Base-by-base conservation (phyloP, 2,113 vertebrate genomes). In the Gobiocypris rarus region DNA sequence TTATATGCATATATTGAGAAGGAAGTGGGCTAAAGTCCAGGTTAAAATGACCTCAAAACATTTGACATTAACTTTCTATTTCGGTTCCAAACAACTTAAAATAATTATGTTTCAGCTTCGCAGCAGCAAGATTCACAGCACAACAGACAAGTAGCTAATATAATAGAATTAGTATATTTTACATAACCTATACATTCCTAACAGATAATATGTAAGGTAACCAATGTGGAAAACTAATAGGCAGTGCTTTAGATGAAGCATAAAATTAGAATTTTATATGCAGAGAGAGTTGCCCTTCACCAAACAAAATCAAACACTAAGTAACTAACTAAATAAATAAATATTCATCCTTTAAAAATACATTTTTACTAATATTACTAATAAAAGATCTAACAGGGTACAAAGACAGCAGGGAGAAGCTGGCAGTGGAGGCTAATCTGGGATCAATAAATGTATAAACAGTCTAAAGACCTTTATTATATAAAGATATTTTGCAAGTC, bases 51-150 rank as follows among this genome's bases (percentile, higher is more conserved):
- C 58, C 31, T 38, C 24, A 26, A 61, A 81, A 81, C 26, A 75
- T 56, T 79, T 63, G 15, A 65, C 24, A 80, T 50, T 76, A 22
- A 43, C 78, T 82, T 84, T 84, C 38, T 75, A 75, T 84, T 76
- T 70, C 34, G 0, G 38, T 38, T n/a, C 50, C 50, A 77, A 19
- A 70, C 11, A 28, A 26, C 14, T 43, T 86, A 83, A 86, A 86
- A 74, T 4, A 59, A 34, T 17, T 3, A 45, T 38, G 48, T 48
- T 48, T 48, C 43, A 48, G n/a, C 13, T 24, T 14, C 3, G 41
- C 10, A 71, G 19, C 34, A 71, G 69, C 41, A 45, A 43, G 10
- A 24, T 13, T 71, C 5, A 45, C 22, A 45, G n/a, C 9, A n/a
- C 10, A 3, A 7, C 19, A 13, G 41, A 10, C 11, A 70, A 22